phyloP scores from a whole-genome alignment of 2,888 invertebrate genomes.

The Esperia sulphurella region DNA sequence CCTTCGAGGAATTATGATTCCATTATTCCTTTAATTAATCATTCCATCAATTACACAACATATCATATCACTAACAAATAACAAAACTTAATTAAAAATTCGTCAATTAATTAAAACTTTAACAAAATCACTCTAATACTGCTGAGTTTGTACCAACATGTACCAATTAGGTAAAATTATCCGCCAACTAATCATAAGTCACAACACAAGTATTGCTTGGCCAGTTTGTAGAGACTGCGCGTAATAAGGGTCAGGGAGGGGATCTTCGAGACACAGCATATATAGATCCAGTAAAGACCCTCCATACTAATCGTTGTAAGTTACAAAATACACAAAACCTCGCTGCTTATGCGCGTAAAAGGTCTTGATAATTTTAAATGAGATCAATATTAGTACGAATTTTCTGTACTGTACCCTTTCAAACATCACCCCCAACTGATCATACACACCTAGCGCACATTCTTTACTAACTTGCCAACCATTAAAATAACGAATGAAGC shows the following conservation, averaged over 20 bases:
- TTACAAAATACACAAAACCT: no score
- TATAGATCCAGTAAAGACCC: no score
- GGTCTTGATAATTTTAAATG: no score
- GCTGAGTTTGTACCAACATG: conserved; percentile 58
- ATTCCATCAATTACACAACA: conserved; percentile 24
- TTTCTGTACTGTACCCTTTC: background rate
- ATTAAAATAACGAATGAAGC: conserved; percentile 5
- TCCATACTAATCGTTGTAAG: no score
- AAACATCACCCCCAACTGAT: background rate
- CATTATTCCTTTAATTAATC: background rate
- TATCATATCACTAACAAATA: conserved; percentile 64
- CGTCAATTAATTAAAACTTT: conserved; percentile 75
- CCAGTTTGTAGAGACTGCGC: conserved; percentile 1
- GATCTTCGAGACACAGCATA: no score
- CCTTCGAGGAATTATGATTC: background rate
- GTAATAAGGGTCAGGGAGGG: background rate
- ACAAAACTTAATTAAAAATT: conserved; percentile 76
- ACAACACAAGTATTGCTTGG: conserved; percentile 37
- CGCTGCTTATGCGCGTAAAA: no score
- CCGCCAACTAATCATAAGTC: conserved; percentile 56
- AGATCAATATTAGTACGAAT: no score
- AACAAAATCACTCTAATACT: conserved; percentile 80
- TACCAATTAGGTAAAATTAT: conserved; percentile 69
- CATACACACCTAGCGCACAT: background rate
- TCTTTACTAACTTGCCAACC: conserved; percentile 3